phyloP scores from a whole-genome alignment of 2,888 invertebrate species.

The Ophion slaviceki region DNA sequence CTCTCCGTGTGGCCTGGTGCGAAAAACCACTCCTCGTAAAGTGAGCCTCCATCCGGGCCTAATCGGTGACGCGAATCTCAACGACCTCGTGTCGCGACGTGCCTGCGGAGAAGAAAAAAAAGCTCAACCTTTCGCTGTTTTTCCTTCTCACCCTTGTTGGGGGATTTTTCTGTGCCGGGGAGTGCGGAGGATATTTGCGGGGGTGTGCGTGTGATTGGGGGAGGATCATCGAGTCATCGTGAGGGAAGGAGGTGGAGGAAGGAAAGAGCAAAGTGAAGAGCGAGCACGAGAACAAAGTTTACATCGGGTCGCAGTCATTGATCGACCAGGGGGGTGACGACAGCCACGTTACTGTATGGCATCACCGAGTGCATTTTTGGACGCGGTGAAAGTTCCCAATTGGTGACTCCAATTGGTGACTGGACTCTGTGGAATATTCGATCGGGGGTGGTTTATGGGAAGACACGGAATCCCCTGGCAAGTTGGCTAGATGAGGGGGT shows the following conservation, averaged over 20 bases:
- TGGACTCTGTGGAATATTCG: not conserved
- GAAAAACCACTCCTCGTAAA: conserved; percentile 52
- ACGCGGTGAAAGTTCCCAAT: not conserved
- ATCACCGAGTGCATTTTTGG: not conserved
- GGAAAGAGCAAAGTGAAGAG: conserved; percentile 37
- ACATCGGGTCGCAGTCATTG: conserved; percentile 60
- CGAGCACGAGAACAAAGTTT: conserved; percentile 34
- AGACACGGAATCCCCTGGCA: not conserved
- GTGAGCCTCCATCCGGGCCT: conserved; percentile 8
- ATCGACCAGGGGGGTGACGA: conserved; percentile 57
- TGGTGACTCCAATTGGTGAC: not conserved
- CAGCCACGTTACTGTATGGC: not conserved
- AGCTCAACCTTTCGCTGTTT: not conserved
- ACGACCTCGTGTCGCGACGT: conserved; percentile 26
- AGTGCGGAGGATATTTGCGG: not conserved
- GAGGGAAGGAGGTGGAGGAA: conserved; percentile 11
- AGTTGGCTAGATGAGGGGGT: not conserved
- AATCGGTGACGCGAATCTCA: conserved; percentile 50
- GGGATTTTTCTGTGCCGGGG: not conserved
- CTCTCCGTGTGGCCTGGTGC: conserved; percentile 50
- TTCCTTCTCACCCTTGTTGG: not conserved
- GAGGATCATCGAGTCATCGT: conserved; percentile 47
- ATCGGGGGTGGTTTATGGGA: not conserved
- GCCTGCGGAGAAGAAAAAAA: conserved; percentile 7
- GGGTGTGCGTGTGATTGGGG: not conserved